phyloP scores from a whole-genome alignment of 2,797 vertebrate species.

The Scyliorhinus canicula region DNA sequence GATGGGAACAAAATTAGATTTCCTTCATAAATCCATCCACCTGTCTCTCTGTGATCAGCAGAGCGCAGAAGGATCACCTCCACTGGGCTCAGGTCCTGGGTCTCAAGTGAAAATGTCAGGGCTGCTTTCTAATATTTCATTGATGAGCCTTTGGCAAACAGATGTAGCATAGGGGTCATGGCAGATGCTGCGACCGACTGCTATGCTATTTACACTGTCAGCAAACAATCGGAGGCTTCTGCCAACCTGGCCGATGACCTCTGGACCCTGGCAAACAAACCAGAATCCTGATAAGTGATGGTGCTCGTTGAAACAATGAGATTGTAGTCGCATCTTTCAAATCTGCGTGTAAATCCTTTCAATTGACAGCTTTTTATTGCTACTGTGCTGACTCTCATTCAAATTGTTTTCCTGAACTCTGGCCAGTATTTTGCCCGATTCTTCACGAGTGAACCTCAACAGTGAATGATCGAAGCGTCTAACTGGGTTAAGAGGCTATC shows the following conservation, averaged over 20 bases:
- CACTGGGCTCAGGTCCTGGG: not conserved
- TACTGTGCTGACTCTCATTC: not conserved
- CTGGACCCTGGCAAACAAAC: not conserved
- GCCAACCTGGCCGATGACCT: not conserved
- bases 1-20: not conserved
- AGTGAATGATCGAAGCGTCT: not conserved
- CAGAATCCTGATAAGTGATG: not conserved
- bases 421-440: not conserved
- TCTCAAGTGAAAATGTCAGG: not conserved
- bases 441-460: not conserved
- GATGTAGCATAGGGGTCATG: not conserved
- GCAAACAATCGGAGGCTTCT: not conserved
- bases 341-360: not conserved
- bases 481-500: not conserved
- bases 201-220: not conserved
- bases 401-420: not conserved
- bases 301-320: no score
- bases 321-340: not conserved
- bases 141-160: not conserved
- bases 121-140: not conserved
- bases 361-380: not conserved
- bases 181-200: not conserved
- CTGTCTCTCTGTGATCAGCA: not conserved
- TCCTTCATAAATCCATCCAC: not conserved
- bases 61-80: not conserved